Evolutionary conservation across 2,113 vertebrate species (phyloP).

Genomic region (Micromys minutus): DNA sequence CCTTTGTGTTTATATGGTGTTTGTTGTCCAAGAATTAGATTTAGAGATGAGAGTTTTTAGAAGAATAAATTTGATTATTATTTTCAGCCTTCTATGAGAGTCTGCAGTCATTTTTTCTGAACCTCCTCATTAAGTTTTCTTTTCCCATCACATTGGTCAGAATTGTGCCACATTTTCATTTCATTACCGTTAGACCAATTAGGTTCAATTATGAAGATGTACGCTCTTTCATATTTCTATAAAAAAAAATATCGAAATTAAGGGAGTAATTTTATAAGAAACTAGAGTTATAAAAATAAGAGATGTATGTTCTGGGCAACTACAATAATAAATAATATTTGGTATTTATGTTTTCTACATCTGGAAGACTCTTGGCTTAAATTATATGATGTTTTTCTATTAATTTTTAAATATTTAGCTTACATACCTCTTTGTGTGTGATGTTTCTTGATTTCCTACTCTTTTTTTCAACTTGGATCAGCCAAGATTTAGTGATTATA

Average conservation of each 20-base stretch:
- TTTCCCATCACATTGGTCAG: constrained; percentile 29
- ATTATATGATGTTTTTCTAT: not conserved
- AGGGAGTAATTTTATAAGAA: not conserved
- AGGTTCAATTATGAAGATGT: not conserved
- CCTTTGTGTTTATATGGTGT: not conserved
- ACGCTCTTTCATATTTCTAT: not conserved
- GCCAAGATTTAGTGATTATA: not conserved
- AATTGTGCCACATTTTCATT: not conserved
- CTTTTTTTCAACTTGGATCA: not conserved
- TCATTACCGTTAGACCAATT: not conserved
- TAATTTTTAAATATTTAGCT: constrained; percentile 35
- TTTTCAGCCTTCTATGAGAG: constrained; percentile 8
- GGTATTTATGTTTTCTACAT: not conserved
- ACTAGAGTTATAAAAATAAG: not conserved
- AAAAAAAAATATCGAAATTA: not conserved
- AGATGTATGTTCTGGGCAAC: not conserved
- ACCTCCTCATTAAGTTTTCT: not conserved
- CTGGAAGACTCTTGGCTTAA: not conserved
- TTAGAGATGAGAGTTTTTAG: not conserved
- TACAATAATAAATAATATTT: not conserved
- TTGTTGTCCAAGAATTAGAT: not conserved
- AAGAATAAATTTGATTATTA: not conserved
- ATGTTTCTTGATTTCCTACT: not conserved
- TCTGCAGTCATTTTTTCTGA: not conserved
- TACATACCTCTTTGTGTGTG: not conserved